Evolutionary conservation across 2,797 vertebrate genomes (phyloP).

Genomic region (Microctenopoma lineatum): DNA sequence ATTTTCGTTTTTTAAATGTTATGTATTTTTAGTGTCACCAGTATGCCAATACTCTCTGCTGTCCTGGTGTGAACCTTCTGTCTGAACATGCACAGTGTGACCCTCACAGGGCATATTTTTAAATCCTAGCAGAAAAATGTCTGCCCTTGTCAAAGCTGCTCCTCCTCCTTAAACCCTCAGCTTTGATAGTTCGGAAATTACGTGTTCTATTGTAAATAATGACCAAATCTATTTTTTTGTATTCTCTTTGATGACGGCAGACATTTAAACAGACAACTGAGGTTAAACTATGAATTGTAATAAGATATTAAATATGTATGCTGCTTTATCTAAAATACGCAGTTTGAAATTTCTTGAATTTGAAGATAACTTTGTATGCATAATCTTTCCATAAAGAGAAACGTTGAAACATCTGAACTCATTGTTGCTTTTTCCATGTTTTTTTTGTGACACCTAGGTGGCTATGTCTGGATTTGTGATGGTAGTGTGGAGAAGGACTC

Average conservation of each 20-base stretch:
- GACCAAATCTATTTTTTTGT: conserved; percentile 90
- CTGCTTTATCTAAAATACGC: conserved; percentile 81
- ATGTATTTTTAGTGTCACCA: conserved; percentile 82
- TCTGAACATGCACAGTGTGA: conserved; percentile 82
- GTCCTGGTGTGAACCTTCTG: conserved; percentile 80
- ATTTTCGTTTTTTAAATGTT: conserved; percentile 70
- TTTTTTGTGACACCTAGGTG: conserved; percentile 67
- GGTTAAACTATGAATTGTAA: conserved; percentile 88
- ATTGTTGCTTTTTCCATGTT: conserved; percentile 53
- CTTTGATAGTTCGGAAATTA: conserved; percentile 88
- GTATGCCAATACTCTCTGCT: conserved; percentile 81
- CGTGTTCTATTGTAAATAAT: conserved; percentile 93
- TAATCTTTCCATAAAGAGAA: conserved; percentile 72
- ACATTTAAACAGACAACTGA: conserved; percentile 85
- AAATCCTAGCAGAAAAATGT: conserved; percentile 80
- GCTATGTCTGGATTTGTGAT: conserved; percentile 68
- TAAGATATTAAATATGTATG: conserved; percentile 88
- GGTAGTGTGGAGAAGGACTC: conserved; percentile 65
- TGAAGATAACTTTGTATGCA: conserved; percentile 79
- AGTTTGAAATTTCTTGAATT: conserved; percentile 77
- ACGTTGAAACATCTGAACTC: conserved; percentile 60
- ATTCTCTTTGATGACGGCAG: conserved; percentile 90
- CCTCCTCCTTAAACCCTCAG: conserved; percentile 79
- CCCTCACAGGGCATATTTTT: conserved; percentile 81
- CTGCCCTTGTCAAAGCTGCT: conserved; percentile 87